Base-by-base conservation (phyloP, 64 coral and sea anemone genomes). In the Montipora cactus region DNA sequence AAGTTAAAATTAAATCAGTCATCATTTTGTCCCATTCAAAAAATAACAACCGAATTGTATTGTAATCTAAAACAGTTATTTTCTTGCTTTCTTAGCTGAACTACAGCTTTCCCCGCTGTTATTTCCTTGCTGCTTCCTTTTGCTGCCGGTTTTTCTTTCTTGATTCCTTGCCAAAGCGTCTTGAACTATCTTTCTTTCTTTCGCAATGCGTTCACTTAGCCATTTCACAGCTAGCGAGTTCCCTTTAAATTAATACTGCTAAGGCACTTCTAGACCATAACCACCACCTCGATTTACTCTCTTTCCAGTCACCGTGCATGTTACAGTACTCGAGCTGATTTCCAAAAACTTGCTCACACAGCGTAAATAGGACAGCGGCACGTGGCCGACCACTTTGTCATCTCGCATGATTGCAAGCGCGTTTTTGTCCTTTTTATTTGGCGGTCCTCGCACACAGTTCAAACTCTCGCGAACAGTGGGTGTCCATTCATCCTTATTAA, bases 1-100 rank as follows among this genome's bases (percentile, higher is more conserved):
- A 84, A 68, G 81, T 84, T 84, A 84, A 84, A 67, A 84, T 84
- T 84, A 84, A 84, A 84, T 84, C 81, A 84, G 81, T 88, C 70
- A 88, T 37, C 37, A 37, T 2, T 37, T 75, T n/a, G 77, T 79
- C 48, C 46, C 77, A 51, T 52, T 79, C 12, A 79, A 79, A 79
- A 79, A 51, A 55, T 79, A 79, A 79, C 77, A 79, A 79, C 77
- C 77, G 77, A 79, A 79, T 52, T 49, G 77, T 52, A 79, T 79
- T 79, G 77, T 79, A 51, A 79, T 79, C 77, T 79, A 79, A 79
- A 79, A 79, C 77, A 79, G 77, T 52, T 49, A 58, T 81, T 81
- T 81, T 81, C n/a, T 21, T 81, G 80, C 28, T 82, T 82, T 82
- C 80, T 62, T 82, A 44, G 23, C 58, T 82, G 80, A 82, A 64